Base-by-base conservation (phyloP, 2,888 invertebrate genomes). In the Spodoptera picta region DNA sequence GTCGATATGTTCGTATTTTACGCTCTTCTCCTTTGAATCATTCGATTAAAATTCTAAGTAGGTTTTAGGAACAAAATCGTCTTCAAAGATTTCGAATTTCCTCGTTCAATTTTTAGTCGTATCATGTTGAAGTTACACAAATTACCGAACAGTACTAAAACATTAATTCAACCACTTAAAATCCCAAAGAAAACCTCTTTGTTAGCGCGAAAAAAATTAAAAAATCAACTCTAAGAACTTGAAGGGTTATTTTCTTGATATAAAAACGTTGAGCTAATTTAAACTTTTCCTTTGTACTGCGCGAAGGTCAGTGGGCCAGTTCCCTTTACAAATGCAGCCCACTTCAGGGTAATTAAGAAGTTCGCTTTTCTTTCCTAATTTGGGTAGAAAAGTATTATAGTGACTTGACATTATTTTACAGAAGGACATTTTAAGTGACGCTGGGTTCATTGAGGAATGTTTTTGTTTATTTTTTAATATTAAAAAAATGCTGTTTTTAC, bases 211-310 rank as follows among this genome's bases (percentile, higher is more conserved):
- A 9, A 7, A 36, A 36, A 36, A 36, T 66, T 27, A 51, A 69
- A 68, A 50, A 62, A 10, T 31, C 41, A 44, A 12, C 36, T 45
- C 23, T 7, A 11, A 36, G 6, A 36, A 24, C 23, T 31, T 50
- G 50, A 19, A 41, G 12, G 7, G 44, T 3, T 14, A 53, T 53
- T 67, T 43, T 9, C 24, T 49, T 31, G 36, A 48, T 42, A 53
- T 46, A 64, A 55, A 60, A 57, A 53, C 31, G 45, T 60, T 54
- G 14, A 43, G 54, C 50, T 51, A 58, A 70, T 61, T 66, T 66
- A 58, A 58, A 73, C 47, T 73, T 69, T 69, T 36, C 19, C 45
- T 61, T 73, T 72, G 72, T 69, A 43, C 36, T 4, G 50, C 44
- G 11, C n/a, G 42, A 59, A 64, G 65, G 64, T 52, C 60, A 41